Conservation (phyloP, 2,888 invertebrate species). For the Pediacus dermestoides region DNA sequence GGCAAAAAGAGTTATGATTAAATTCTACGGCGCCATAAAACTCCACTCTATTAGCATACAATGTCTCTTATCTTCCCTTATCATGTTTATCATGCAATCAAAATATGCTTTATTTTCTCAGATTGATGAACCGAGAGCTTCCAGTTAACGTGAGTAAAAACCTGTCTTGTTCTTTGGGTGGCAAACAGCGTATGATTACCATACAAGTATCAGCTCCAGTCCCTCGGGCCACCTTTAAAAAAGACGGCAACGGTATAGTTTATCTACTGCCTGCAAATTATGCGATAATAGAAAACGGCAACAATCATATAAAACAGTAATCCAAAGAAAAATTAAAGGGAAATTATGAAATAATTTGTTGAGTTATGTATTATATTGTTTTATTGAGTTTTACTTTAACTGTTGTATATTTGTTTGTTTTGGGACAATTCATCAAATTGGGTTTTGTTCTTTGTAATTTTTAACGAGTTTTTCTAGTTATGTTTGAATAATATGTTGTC, state of each 20-base stretch:
- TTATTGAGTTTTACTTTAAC: no score
- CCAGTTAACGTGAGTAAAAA: conserved; percentile 69
- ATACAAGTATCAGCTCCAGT: conserved; percentile 59
- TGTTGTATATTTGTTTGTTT: no score
- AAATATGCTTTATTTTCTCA: conserved; percentile 45
- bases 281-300: conserved; percentile 50
- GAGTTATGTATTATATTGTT: conserved; percentile 3
- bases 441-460: no score
- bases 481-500: no score
- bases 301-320: conserved; percentile 42
- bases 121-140: conserved; percentile 67
- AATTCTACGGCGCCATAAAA: no score
- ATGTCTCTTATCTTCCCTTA: neutral
- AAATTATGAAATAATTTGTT: conserved; percentile 6
- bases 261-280: conserved; percentile 54
- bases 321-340: neutral
- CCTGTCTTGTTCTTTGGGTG: conserved; percentile 80
- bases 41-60: no score
- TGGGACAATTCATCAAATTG: no score
- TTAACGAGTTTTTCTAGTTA: neutral
- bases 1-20: no score
- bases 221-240: conserved; percentile 52
- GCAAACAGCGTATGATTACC: conserved; percentile 63
- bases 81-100: conserved; percentile 11
- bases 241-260: conserved; percentile 54